Percentiles rank a stretch among this genome's conserved stretches.
Conservation (phyloP, 2,797 vertebrate species). For the Pterois miles region DNA sequence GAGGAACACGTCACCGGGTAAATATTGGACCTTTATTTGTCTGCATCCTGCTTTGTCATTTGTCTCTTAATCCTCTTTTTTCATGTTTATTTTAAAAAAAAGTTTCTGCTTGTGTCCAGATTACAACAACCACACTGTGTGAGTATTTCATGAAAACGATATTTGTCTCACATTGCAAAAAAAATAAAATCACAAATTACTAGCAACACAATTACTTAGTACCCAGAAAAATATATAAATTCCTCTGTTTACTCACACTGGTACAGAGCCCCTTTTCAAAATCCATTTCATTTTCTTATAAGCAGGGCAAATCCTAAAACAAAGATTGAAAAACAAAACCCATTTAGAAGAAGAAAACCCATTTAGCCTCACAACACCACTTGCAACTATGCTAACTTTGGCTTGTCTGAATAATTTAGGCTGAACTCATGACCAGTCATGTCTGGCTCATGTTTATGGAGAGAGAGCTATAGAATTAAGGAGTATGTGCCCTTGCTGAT, state of each 20-base stretch:
- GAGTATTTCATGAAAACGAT: neutral
- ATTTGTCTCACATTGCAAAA: neutral
- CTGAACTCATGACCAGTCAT: neutral
- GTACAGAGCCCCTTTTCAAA: neutral
- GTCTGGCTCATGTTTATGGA: constrained; percentile 5
- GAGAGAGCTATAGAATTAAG: neutral
- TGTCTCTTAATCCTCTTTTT: neutral
- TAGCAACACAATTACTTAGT: neutral
- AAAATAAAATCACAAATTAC: neutral
- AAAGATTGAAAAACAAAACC: constrained; percentile 1
- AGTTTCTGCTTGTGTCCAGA: neutral
- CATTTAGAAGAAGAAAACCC: neutral
- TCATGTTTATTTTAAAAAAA: neutral
- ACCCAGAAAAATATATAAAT: neutral
- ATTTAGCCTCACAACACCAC: neutral
- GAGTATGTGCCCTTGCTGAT: neutral
- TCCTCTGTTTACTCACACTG: neutral
- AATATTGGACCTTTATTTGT: neutral
- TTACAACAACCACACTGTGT: neutral
- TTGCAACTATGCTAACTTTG: constrained; percentile 9
- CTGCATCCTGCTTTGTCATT: neutral
- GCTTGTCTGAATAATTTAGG: constrained; percentile 19
- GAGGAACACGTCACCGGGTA: neutral
- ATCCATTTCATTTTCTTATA: neutral
- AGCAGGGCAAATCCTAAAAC: neutral